A percentile compares a stretch with the other conserved stretches of the same genome.
These are phyloP conservation scores for Nomada fabriciana DNA, from an alignment of 2,888 invertebrate species.

Conservation along the genomic window DNA sequence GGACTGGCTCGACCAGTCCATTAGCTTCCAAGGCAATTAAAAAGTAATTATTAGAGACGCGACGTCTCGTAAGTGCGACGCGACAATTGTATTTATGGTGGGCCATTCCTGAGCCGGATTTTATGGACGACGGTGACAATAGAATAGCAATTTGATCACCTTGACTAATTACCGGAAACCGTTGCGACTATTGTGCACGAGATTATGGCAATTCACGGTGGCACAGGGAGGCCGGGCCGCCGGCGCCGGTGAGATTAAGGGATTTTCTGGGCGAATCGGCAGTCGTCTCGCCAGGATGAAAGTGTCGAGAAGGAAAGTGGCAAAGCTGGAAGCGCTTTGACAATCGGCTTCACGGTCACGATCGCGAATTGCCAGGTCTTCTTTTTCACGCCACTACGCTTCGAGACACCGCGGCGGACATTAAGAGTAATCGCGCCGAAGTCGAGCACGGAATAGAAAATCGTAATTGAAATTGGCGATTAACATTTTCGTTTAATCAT, in stretches of 20 bases:
- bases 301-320: neutral
- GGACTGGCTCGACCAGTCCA: neutral
- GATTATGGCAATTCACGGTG: neutral
- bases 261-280: neutral
- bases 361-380: neutral
- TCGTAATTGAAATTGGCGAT: neutral
- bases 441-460: neutral
- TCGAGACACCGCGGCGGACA: neutral
- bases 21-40: neutral
- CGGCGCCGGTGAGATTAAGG: neutral
- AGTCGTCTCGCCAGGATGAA: neutral
- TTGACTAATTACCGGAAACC: slow-evolving; percentile 52
- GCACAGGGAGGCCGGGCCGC: neutral
- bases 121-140: slow-evolving; percentile 55
- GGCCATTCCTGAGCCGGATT: slow-evolving; percentile 15
- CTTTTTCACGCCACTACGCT: neutral
- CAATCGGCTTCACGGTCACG: slow-evolving; percentile 23
- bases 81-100: neutral
- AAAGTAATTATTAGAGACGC: neutral
- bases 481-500: too few relatives aligned
- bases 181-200: slow-evolving; percentile 12
- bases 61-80: neutral
- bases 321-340: neutral
- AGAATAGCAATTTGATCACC: slow-evolving; percentile 48
- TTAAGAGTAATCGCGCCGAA: neutral